Evolutionary conservation across 2,797 vertebrate genomes (phyloP).

Genomic region (Lepilemur septentrionalis): DNA sequence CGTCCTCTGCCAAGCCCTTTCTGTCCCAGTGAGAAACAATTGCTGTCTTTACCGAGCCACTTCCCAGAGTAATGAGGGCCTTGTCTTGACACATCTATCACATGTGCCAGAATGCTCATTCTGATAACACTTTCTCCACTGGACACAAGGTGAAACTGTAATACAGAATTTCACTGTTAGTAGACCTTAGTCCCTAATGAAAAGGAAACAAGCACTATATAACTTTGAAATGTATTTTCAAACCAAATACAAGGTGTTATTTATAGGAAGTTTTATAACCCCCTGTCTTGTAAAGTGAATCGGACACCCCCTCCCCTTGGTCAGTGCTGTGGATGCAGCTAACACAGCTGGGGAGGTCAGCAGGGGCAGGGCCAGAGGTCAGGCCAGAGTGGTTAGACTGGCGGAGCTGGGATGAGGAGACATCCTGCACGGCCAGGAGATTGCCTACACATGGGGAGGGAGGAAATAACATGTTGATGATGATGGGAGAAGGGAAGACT

Average conservation of each 20-base stretch:
- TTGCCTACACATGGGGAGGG: not conserved
- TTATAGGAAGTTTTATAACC: not conserved
- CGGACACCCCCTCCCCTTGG: not conserved
- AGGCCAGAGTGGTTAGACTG: accelerated
- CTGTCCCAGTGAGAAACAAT: not conserved
- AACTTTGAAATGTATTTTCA: not conserved
- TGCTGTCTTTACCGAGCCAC: not conserved
- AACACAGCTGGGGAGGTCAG: not conserved
- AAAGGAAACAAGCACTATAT: not conserved
- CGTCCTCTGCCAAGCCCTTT: not conserved
- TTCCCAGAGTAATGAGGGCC: not conserved
- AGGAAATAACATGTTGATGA: not conserved
- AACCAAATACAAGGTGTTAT: constrained; percentile 1
- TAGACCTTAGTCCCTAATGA: not conserved
- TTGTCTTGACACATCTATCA: not conserved
- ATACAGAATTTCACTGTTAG: constrained; percentile 9
- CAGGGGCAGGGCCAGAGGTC: not conserved
- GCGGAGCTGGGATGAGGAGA: not conserved
- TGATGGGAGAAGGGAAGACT: not conserved
- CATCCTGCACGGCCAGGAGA: not conserved
- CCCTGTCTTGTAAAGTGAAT: not conserved
- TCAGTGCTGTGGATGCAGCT: not conserved
- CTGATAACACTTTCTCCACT: not conserved
- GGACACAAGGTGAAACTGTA: not conserved
- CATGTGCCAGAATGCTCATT: not conserved